phyloP scores from a whole-genome alignment of 2,113 vertebrate genomes.

The Heteronetta atricapilla region DNA sequence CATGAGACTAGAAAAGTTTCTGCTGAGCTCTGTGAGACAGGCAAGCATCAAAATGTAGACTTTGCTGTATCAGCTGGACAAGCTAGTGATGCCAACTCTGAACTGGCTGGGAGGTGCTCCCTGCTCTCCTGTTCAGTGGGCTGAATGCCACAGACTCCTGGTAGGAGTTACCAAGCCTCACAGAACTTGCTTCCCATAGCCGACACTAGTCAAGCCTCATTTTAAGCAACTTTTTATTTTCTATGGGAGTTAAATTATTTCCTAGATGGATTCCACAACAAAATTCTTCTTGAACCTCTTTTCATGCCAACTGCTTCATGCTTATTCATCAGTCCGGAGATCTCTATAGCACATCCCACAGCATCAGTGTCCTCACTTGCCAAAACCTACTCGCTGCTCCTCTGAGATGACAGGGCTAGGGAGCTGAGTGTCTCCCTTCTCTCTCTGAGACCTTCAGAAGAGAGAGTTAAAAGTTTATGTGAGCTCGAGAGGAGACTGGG shows the following conservation, averaged over 20 bases:
- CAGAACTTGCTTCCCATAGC: neutral
- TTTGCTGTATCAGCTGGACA: neutral
- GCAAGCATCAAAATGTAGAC: neutral
- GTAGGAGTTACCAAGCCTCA: neutral
- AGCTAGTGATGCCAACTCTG: neutral
- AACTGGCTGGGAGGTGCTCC: neutral
- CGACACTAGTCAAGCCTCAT: neutral
- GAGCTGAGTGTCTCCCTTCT: neutral
- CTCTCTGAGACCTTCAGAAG: neutral
- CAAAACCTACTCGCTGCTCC: fast-evolving
- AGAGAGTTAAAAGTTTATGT: neutral
- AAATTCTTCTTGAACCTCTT: neutral
- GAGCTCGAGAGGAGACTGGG: neutral
- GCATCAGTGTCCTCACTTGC: neutral
- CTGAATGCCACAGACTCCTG: neutral
- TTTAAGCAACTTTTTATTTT: neutral
- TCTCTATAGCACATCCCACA: neutral
- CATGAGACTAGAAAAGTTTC: neutral
- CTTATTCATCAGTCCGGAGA: neutral
- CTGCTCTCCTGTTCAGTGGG: neutral
- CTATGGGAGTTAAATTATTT: neutral
- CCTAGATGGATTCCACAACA: neutral
- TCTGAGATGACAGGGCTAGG: neutral
- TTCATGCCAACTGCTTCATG: neutral
- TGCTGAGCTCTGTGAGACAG: neutral